Evolutionary conservation across 2,113 vertebrate species (phyloP).

Genomic region (Tragelaphus buxtoni): DNA sequence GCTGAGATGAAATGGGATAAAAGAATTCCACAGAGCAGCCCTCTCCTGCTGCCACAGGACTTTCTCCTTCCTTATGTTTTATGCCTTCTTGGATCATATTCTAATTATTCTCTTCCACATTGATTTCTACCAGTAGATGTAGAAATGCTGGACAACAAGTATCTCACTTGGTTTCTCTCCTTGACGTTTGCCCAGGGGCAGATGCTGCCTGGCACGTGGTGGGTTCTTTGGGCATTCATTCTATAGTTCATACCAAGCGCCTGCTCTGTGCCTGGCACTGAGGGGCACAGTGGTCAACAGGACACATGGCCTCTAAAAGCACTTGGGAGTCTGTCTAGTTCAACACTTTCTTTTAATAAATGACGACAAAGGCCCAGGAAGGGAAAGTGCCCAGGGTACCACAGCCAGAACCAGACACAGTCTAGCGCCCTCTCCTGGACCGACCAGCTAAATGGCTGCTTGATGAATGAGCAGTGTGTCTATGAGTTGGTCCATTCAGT

Average conservation of each 20-base stretch:
- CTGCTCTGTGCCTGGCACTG: not conserved
- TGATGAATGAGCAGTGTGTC: not conserved
- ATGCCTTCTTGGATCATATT: not conserved
- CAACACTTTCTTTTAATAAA: not conserved
- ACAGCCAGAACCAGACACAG: not conserved
- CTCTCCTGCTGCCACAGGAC: not conserved
- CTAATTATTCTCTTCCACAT: not conserved
- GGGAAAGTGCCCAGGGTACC: not conserved
- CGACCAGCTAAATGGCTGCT: rapidly evolving
- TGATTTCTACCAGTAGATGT: not conserved
- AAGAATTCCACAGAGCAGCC: not conserved
- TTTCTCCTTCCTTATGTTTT: not conserved
- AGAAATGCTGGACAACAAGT: not conserved
- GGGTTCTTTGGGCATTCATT: rapidly evolving
- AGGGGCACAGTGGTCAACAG: not conserved
- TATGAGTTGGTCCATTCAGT: rapidly evolving
- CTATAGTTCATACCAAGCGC: rapidly evolving
- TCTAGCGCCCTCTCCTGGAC: rapidly evolving
- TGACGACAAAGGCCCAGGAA: not conserved
- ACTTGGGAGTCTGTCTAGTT: not conserved
- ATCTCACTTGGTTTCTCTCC: not conserved
- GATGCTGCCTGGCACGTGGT: rapidly evolving
- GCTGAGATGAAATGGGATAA: not conserved
- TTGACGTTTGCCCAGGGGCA: not conserved
- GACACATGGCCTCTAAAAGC: not conserved